Evolutionary conservation across 2,113 vertebrate species (phyloP).

Genomic region (Notarius lentiginosus): DNA sequence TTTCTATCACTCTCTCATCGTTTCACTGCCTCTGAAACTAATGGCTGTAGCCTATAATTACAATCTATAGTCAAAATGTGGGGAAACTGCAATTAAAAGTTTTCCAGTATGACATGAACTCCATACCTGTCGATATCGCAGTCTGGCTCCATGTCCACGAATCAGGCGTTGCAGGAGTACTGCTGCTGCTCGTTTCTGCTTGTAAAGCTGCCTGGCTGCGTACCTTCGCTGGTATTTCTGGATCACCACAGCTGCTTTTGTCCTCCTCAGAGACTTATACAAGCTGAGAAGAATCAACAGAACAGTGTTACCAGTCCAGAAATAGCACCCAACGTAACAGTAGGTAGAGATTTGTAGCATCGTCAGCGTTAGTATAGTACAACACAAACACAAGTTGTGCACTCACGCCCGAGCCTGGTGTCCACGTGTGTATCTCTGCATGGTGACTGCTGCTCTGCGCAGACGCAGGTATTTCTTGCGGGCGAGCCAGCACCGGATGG

Average conservation of each 20-base stretch:
- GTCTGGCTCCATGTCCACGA: slow-evolving; percentile 81
- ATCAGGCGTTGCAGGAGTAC: slow-evolving; percentile 81
- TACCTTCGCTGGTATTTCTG: slow-evolving; percentile 89
- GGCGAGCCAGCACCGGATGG: slow-evolving; percentile 89
- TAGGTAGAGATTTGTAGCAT: neutral
- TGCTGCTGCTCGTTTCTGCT: slow-evolving; percentile 71
- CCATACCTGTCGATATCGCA: slow-evolving; percentile 79
- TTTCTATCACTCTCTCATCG: neutral
- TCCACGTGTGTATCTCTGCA: slow-evolving; percentile 87
- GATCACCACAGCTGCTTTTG: slow-evolving; percentile 81
- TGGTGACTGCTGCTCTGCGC: slow-evolving; percentile 80
- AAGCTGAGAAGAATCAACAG: slow-evolving; percentile 69
- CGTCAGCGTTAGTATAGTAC: neutral
- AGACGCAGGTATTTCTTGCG: slow-evolving; percentile 88
- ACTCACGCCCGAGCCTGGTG: slow-evolving; percentile 89
- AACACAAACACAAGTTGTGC: neutral
- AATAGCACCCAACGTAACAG: neutral
- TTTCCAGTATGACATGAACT: neutral
- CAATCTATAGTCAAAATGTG: neutral
- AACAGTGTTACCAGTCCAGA: no score
- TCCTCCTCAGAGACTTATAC: slow-evolving; percentile 80
- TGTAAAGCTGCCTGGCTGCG: slow-evolving; percentile 72
- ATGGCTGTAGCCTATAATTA: neutral
- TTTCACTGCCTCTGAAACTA: neutral
- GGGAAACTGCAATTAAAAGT: neutral